Base-by-base conservation (phyloP, 2,888 invertebrate genomes). In the Conus canariensis region DNA sequence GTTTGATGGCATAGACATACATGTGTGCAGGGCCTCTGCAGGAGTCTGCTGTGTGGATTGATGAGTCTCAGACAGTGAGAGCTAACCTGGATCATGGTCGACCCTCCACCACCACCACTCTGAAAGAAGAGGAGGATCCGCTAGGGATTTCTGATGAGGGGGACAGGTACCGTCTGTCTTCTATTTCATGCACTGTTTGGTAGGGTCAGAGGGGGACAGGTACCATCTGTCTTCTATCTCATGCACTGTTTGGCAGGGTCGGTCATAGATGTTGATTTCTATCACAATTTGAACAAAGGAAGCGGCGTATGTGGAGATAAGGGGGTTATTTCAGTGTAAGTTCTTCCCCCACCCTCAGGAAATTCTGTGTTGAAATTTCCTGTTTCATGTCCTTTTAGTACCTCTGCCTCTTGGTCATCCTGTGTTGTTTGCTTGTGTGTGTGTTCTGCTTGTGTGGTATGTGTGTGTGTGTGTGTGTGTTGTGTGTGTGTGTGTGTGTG, bases 21-120 rank as follows among this genome's bases (percentile, higher is more conserved):
- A 14, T 58, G 59, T 6, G 30, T 85, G 16, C 90, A 96, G 96
- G 96, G 22, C 99, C 99, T 0, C 97, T 99, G 93, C 99, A 99
- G 96, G 99, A 99, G 96, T 99, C 99, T 93, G 99, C 99, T 10
- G 99, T 99, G 7, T 99, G 99, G 99, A 98, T 99, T 0, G 99
- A 99, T 96, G 99, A 99, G 96, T 98, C 98, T 0, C 98, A 98
- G 0, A 97, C 98, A 1, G 98, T 98, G 91, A 97, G 97, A 56
- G 97, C 98, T 90, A 97, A 98, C 19, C 98, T 98, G 98, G 98
- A 98, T 3, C 94, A 95, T 90, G 95, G 96, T 85, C 93, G 96
- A 22, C 67, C 91, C 45, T 97, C 98, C 94, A 98, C 98, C 0
- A 98, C 99, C 0, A 91, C 95, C n/a, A 92, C 95, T 58, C 91